Base-by-base conservation (phyloP, 2,797 vertebrate genomes). In the Epinephelus malabaricus region DNA sequence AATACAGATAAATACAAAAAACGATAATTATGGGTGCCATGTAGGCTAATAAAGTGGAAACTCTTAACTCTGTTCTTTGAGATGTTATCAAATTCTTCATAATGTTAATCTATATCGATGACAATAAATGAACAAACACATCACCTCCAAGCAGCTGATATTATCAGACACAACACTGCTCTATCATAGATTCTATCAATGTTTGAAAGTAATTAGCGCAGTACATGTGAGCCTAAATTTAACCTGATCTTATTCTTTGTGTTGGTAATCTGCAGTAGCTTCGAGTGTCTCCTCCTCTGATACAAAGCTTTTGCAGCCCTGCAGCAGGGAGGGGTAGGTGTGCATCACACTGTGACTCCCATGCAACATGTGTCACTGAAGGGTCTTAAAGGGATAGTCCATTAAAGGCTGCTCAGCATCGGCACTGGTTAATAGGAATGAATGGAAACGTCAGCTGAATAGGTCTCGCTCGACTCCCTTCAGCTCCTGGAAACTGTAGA, bases 281-380 rank as follows among this genome's bases (percentile, higher is more conserved):
- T 13, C 62, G 50, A 47, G 47, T 45, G 54, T 47, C 46, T 71
- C 25, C 23, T 62, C 38, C 17, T 75, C 13, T 51, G 14, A 53
- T 34, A 14, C 53, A 53, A 65, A 69, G 70, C 55, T 55, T 62
- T 71, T 50, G 25, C 34, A 47, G 60, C 46, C 34, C 5, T 13
- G 23, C 60, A 78, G 34, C 73, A 76, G 62, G 73, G 60, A 58
- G 54, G 64, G 68, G 51, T 51, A 51, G 67, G 56, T 64, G 66
- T 73, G 69, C n/a, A 45, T 74, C 85, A 69, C 47, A 66, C 53
- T 47, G 5, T 59, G 21, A 71, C 63, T 69, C 2, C 38, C n/a
- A 19, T 11, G 46, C 50, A 86, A 53, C 73, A 84, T 81, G 78
- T 82, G 51, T 66, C 59, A 63, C 34, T 55, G 47, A 74, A 53